Evolutionary conservation across 1,140 invertebrate genomes (phyloP).

Genomic region (Ostrea denselamellosa): DNA sequence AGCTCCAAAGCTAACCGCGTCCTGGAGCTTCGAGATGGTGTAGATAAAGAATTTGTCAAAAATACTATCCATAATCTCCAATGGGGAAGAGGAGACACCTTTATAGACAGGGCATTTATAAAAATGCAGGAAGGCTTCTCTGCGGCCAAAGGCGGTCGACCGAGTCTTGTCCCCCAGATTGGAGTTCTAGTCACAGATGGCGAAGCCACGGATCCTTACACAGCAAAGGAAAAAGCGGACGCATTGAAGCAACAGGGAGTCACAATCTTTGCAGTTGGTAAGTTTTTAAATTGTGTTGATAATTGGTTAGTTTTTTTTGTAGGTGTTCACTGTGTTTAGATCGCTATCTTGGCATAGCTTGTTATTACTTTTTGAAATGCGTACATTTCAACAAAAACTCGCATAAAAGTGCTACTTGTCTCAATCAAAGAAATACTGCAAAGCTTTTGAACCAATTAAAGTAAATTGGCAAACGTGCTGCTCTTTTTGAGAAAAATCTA

Average conservation of each 20-base stretch:
- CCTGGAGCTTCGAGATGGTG: background rate
- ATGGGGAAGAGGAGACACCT: slow-evolving; percentile 32
- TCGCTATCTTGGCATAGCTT: too few relatives aligned
- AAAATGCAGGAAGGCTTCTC: slow-evolving; percentile 4
- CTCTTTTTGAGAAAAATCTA: too few relatives aligned
- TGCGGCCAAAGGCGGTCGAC: slow-evolving; percentile 8
- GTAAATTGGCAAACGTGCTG: too few relatives aligned
- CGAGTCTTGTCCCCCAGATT: slow-evolving; percentile 27
- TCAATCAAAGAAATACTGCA: too few relatives aligned
- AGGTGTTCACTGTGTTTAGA: too few relatives aligned
- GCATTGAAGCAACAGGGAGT: slow-evolving; percentile 16
- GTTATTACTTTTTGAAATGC: too few relatives aligned
- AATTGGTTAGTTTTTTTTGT: background rate
- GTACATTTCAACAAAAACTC: too few relatives aligned
- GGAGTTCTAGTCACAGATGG: slow-evolving; percentile 43
- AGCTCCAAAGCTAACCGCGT: slow-evolving; percentile 2
- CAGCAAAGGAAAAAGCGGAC: slow-evolving; percentile 4
- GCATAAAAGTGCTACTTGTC: too few relatives aligned
- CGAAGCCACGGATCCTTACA: background rate
- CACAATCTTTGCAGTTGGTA: slow-evolving; percentile 43
- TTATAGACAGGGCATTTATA: slow-evolving; percentile 36
- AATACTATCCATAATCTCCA: background rate
- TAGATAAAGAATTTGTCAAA: background rate
- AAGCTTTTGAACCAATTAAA: too few relatives aligned
- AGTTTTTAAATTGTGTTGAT: background rate